A percentile compares a stretch with the other conserved stretches of the same genome.
Conservation (phyloP, 1,140 invertebrate species). For the Papilio xuthus region DNA sequence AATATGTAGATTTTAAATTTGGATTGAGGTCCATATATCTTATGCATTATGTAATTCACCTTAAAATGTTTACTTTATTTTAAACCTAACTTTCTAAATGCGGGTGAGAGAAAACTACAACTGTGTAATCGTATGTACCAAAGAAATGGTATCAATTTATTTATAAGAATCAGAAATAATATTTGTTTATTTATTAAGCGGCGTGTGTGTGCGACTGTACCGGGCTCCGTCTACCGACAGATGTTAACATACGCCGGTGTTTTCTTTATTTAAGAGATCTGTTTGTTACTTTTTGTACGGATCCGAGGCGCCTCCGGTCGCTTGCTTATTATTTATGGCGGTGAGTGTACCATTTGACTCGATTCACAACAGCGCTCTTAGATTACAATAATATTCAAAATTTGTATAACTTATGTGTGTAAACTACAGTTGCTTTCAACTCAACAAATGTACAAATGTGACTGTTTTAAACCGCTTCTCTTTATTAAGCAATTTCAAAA, state of each 20-base stretch:
- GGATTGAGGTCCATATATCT: no score
- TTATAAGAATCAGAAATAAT: slow-evolving; percentile 21
- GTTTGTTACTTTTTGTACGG: slow-evolving; percentile 79
- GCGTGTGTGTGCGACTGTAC: slow-evolving; percentile 45
- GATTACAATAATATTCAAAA: not conserved
- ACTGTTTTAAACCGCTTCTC: no score
- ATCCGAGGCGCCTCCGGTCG: slow-evolving; percentile 75
- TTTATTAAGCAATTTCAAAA: no score
- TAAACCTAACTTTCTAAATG: no score
- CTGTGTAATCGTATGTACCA: not conserved
- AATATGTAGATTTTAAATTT: no score
- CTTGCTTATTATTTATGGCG: slow-evolving; percentile 78
- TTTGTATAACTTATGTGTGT: not conserved
- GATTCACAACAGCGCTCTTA: slow-evolving; percentile 8
- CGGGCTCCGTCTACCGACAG: slow-evolving; percentile 61
- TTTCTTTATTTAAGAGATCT: slow-evolving; percentile 80
- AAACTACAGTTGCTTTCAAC: not conserved
- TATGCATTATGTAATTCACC: not conserved
- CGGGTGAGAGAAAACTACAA: not conserved
- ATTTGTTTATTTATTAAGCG: slow-evolving; percentile 31
- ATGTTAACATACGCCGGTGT: slow-evolving; percentile 78
- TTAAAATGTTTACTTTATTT: not conserved
- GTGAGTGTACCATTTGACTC: slow-evolving; percentile 60
- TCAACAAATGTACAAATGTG: not conserved
- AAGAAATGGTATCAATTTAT: slow-evolving; percentile 5